Percentiles rank a stretch among this genome's conserved stretches.
Evolutionary conservation across 2,888 invertebrate species (phyloP).

Genomic region (Myopa tessellatipennis): DNA sequence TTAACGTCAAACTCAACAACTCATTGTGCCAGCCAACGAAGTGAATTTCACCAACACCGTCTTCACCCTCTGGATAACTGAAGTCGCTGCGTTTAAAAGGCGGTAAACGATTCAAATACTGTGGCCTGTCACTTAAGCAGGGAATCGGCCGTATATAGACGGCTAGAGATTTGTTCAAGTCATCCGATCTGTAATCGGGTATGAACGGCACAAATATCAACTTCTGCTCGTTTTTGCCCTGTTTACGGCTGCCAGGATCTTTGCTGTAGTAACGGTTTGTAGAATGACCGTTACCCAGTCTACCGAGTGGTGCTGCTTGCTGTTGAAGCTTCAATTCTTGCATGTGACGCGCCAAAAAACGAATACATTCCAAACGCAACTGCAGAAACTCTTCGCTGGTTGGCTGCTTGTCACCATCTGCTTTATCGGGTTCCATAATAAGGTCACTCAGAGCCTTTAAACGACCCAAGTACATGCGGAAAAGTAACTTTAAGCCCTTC

Average conservation of each 20-base stretch:
- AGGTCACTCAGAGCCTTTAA: conserved; percentile 64
- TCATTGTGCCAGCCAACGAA: conserved; percentile 65
- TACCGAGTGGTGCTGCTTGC: conserved; percentile 20
- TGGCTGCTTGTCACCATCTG: conserved; percentile 58
- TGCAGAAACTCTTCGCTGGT: conserved; percentile 58
- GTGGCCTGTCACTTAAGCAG: conserved; percentile 62
- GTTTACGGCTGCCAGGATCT: not conserved
- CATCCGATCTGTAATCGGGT: conserved; percentile 62
- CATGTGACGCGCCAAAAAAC: conserved; percentile 57
- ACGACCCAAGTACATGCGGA: conserved; percentile 73
- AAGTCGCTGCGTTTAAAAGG: conserved; percentile 63
- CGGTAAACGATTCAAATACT: conserved; percentile 64
- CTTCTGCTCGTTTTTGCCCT: conserved; percentile 30
- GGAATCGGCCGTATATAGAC: conserved; percentile 62
- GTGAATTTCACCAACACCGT: conserved; percentile 61
- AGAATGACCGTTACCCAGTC: conserved; percentile 11
- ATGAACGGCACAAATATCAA: conserved; percentile 60
- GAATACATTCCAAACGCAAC: conserved; percentile 63
- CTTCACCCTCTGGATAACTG: conserved; percentile 61
- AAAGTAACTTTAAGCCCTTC: conserved; percentile 72
- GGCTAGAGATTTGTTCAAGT: conserved; percentile 56
- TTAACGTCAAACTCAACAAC: conserved; percentile 59
- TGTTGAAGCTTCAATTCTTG: conserved; percentile 49
- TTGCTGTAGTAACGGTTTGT: conserved; percentile 36
- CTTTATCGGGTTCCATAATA: conserved; percentile 59